Evolutionary conservation across 1,140 invertebrate species (phyloP).

Genomic region (Scaptomyza montana): DNA sequence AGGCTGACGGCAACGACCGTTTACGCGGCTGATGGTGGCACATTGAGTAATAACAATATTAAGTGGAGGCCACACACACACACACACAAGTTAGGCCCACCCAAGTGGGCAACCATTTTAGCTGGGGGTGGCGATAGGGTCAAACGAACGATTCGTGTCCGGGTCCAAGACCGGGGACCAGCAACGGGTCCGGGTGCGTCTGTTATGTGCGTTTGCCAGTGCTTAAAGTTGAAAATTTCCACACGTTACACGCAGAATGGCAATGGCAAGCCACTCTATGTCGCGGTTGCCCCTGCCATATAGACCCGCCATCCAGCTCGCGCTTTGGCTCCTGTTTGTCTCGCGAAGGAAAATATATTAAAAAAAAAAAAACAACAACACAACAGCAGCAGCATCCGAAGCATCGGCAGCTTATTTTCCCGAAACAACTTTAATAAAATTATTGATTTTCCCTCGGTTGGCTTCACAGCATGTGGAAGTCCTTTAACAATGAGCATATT

Average conservation of each 20-base stretch:
- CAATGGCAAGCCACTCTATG: constrained; percentile 13
- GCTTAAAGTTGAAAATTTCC: constrained; percentile 56
- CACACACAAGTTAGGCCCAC: constrained; percentile 18
- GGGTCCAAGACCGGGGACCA: too few relatives aligned
- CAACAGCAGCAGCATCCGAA: not conserved
- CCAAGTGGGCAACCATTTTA: constrained; percentile 1
- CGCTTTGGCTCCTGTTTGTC: constrained; percentile 6
- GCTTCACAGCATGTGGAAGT: constrained; percentile 29
- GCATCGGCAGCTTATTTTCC: constrained; percentile 11
- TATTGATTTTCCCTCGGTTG: constrained; percentile 67
- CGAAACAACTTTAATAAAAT: constrained; percentile 72
- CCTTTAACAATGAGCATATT: constrained; percentile 6
- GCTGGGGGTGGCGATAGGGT: not conserved
- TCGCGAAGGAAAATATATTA: constrained; percentile 18
- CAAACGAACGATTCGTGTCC: not conserved
- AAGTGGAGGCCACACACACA: constrained; percentile 35
- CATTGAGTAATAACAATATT: constrained; percentile 77
- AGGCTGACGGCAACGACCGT: constrained; percentile 71
- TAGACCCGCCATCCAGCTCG: not conserved
- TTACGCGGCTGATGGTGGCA: constrained; percentile 72
- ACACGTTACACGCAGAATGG: constrained; percentile 48
- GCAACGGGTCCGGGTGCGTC: constrained; percentile 4
- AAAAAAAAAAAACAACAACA: constrained; percentile 12
- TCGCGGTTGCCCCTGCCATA: constrained; percentile 1
- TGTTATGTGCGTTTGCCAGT: constrained; percentile 4